These are phyloP conservation scores for Chrysocyon brachyurus DNA, from an alignment of 2,797 vertebrate genomes.

Conservation along the genomic window DNA sequence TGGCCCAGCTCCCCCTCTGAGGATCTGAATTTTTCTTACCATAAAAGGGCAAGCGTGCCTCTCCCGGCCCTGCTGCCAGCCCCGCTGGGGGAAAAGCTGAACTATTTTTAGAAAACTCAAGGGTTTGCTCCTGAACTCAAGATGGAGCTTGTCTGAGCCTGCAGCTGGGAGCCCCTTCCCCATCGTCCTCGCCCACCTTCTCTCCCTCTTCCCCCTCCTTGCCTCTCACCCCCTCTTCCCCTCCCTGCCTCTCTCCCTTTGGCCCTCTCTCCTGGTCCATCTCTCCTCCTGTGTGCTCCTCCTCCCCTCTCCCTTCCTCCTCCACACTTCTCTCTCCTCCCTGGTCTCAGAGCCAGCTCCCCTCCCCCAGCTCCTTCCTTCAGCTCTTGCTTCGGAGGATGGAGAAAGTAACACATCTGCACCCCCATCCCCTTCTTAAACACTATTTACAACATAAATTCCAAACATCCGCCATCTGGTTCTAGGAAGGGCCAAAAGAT, in stretches of 20 bases:
- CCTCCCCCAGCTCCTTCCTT: neutral
- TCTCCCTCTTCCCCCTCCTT: neutral
- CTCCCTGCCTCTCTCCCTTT: neutral
- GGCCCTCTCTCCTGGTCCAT: neutral
- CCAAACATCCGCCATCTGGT: constrained; percentile 87
- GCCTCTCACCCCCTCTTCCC: neutral
- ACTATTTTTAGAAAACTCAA: constrained; percentile 91
- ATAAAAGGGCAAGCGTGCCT: constrained; percentile 92
- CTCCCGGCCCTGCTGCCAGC: constrained; percentile 76
- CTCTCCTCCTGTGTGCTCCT: neutral
- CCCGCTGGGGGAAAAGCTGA: constrained; percentile 88
- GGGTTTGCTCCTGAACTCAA: constrained; percentile 87
- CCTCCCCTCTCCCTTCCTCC: neutral
- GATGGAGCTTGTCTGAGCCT: constrained; percentile 84
- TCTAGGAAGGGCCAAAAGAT: constrained; percentile 81
- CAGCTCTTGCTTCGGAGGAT: constrained; percentile 61
- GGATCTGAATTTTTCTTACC: constrained; percentile 91
- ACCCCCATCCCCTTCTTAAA: constrained; percentile 66
- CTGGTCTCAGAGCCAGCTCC: neutral
- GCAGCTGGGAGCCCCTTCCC: constrained; percentile 76
- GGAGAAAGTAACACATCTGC: constrained; percentile 75
- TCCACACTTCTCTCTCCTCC: neutral
- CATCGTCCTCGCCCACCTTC: neutral
- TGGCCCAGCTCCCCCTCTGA: constrained; percentile 88
- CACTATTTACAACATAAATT: constrained; percentile 84